These are phyloP conservation scores for Sebastes minor DNA, from an alignment of 2,797 vertebrate species.

Conservation along the genomic window DNA sequence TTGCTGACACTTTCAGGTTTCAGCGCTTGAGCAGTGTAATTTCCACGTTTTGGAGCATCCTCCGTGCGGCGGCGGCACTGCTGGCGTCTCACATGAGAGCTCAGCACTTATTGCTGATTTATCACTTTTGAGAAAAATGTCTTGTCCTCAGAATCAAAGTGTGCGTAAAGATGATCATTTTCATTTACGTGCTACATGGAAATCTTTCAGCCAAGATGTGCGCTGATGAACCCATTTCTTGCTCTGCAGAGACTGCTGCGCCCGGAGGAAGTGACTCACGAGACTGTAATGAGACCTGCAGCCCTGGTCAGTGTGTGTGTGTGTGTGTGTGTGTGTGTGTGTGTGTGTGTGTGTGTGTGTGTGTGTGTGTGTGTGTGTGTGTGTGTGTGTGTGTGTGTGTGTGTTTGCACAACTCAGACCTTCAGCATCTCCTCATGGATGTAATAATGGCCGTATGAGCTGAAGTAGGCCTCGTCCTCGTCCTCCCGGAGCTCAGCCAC, in stretches of 20 bases:
- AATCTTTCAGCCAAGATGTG: conserved; percentile 51
- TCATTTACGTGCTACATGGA: conserved; percentile 55
- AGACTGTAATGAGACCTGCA: conserved; percentile 19
- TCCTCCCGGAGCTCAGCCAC: conserved; percentile 89
- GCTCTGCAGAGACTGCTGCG: neutral
- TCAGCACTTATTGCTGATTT: conserved; percentile 63
- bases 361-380: neutral
- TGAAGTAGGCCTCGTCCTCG: conserved; percentile 96
- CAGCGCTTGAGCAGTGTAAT: conserved; percentile 36
- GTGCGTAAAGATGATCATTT: conserved; percentile 43
- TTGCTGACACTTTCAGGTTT: conserved; percentile 46
- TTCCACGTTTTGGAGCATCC: conserved; percentile 24
- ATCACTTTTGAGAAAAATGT: conserved; percentile 59
- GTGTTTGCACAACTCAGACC: conserved; percentile 80
- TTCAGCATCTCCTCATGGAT: conserved; percentile 99
- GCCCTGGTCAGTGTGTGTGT: neutral
- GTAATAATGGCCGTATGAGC: conserved; percentile 94
- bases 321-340: neutral
- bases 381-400: neutral
- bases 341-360: neutral
- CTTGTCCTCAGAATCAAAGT: conserved; percentile 38
- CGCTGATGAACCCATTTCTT: conserved; percentile 33
- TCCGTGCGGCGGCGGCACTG: neutral
- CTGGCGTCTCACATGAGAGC: conserved; percentile 52
- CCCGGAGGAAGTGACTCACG: conserved; percentile 7